These are phyloP conservation scores for Panthera tigris DNA, from an alignment of 2,113 vertebrate genomes.

Conservation along the genomic window DNA sequence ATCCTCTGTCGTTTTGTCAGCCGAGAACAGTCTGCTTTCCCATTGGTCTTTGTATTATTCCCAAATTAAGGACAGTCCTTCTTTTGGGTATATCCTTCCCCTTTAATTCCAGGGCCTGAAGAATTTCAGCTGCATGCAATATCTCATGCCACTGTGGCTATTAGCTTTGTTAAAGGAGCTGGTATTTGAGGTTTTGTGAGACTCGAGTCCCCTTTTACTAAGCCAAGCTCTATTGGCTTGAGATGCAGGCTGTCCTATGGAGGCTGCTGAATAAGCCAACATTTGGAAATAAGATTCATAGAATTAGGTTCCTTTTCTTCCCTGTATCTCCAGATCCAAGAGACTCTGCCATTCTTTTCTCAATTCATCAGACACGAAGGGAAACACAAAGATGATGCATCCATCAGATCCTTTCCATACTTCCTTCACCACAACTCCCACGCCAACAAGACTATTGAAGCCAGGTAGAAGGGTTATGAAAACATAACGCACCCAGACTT, in stretches of 20 bases:
- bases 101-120: neutral
- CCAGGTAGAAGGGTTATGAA: neutral
- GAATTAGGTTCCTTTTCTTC: neutral
- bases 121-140: neutral
- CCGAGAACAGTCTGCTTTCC: neutral
- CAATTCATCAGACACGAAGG: neutral
- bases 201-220: neutral
- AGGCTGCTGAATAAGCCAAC: neutral
- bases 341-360: neutral
- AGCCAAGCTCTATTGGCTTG: neutral
- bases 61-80: neutral
- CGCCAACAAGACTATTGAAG: neutral
- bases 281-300: neutral
- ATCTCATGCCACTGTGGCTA: neutral
- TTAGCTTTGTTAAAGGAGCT: neutral
- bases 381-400: neutral
- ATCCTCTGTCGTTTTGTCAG: neutral
- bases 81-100: neutral
- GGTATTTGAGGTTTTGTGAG: neutral
- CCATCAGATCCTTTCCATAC: neutral
- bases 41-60: neutral
- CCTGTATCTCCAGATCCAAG: neutral
- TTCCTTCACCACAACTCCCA: neutral
- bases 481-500: neutral
- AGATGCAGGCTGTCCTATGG: neutral